Evolutionary conservation across 53 echinoderm and acorn worm species (phyloP), one percentile per base, ranked within the genome.

Genomic region (Crossaster papposus): DNA sequence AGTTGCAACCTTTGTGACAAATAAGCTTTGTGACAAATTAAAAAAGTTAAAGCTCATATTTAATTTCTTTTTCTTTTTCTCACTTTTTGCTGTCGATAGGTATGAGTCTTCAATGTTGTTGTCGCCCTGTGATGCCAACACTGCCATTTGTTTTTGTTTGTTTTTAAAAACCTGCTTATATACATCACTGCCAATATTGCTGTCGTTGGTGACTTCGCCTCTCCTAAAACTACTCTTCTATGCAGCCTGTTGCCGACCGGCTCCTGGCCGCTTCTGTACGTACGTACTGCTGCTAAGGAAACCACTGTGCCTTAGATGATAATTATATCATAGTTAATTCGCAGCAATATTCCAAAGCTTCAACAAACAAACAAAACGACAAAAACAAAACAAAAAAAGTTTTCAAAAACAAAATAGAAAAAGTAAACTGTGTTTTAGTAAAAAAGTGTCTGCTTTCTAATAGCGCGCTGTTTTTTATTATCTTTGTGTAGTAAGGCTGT

Each of bases 341-440:
- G 91, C 91, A 91, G 91, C 91, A 91, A 84, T 85, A 91, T 80
- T 73, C 91, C 91, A 87, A 87, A 87, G 87, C 87, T 87, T 87
- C 58, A 87, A 63, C 38, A 70, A 83, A 20, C 70, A 52, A 35
- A 85, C 31, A 70, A 85, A 85, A 85, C 72, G 52, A 53, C 70
- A 83, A 83, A 83, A 65, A 38, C 70, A 83, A 35, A 77, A 28
- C 26, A 71, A 23, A 71, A 30, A 30, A 58, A 55, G 22, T 14
- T 54, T 80, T 55, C 28, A 12, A 28, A 55, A 72, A 72, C 51
- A 4, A 73, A 54, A 77, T 87, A 87, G 87, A 87, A 87, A 87
- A 87, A 77, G 87, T 87, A 87, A 87, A 87, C 87, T 87, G 87
- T 87, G 77, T 87, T 87, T 87, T 76, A 76, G 87, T 87, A 77